A percentile compares a stretch with the other conserved stretches of the same genome.
Conservation (phyloP, 2,113 vertebrate genomes). For the Canis aureus region DNA sequence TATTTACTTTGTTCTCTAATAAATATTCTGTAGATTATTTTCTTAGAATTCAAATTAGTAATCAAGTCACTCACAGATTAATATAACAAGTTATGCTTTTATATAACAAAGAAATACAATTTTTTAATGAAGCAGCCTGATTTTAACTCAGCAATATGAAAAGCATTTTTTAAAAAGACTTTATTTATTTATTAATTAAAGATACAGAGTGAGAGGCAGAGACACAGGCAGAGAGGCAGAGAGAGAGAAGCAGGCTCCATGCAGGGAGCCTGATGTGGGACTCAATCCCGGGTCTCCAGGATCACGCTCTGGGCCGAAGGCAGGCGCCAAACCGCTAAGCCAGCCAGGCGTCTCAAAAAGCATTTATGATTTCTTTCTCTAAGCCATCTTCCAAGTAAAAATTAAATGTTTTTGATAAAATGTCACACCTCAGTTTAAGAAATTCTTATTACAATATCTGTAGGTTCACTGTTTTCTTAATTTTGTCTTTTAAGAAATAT, state of each 20-base stretch:
- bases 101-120: conserved; percentile 19
- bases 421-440: background rate
- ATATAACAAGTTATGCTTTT: conserved; percentile 11
- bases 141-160: conserved; percentile 52
- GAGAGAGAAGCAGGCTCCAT: too few relatives aligned
- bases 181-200: too few relatives aligned
- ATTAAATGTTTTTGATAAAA: conserved; percentile 37
- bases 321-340: too few relatives aligned
- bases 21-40: background rate
- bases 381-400: conserved; percentile 27
- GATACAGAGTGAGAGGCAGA: too few relatives aligned
- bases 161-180: background rate
- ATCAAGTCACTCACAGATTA: conserved; percentile 11
- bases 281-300: too few relatives aligned
- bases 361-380: conserved; percentile 44
- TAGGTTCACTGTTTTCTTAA: background rate
- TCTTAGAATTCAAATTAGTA: conserved; percentile 57
- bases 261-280: too few relatives aligned
- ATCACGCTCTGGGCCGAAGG: too few relatives aligned
- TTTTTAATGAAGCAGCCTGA: conserved; percentile 31
- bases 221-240: too few relatives aligned
- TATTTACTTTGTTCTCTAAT: conserved; percentile 35
- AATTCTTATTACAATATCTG: conserved; percentile 1
- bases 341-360: background rate
- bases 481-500: conserved; percentile 55